A percentile compares a stretch with the other conserved stretches of the same genome.
These are phyloP conservation scores for Hylaeus volcanicus DNA, from an alignment of 1,140 invertebrate species.

Conservation along the genomic window DNA sequence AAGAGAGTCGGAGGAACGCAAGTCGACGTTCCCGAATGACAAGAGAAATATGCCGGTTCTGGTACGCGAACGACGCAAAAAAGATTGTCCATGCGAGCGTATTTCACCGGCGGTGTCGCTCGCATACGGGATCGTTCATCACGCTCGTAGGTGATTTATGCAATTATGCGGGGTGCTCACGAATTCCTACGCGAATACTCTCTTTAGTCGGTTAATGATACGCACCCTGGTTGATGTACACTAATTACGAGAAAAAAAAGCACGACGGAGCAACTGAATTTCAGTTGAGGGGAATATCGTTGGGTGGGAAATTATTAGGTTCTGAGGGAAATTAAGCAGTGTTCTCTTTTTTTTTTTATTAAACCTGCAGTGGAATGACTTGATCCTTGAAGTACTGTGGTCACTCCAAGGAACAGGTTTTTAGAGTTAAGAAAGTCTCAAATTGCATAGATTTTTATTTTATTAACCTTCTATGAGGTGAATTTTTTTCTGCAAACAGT, in stretches of 20 bases:
- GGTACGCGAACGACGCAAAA: slow-evolving; percentile 1
- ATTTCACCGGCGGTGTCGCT: slow-evolving; percentile 30
- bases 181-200: slow-evolving; percentile 17
- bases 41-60: slow-evolving; percentile 7
- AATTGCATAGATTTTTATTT: too few species aligned
- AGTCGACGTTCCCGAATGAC: neutral
- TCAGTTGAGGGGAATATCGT: neutral
- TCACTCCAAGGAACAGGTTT: too few species aligned
- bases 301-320: neutral
- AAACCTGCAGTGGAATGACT: neutral
- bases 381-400: too few species aligned
- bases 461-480: too few species aligned
- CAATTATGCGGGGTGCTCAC: slow-evolving; percentile 46
- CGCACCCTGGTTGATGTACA: neutral
- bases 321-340: neutral
- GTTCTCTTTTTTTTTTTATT: neutral
- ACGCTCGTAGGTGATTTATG: slow-evolving; percentile 56
- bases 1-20: neutral
- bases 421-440: too few species aligned
- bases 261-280: neutral
- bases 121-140: slow-evolving; percentile 49
- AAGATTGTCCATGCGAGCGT: slow-evolving; percentile 33
- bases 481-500: too few species aligned
- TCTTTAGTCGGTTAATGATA: slow-evolving; percentile 8
- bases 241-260: neutral